Evolutionary conservation across 2,113 vertebrate genomes (phyloP).

Genomic region (Corythoichthys intestinalis): DNA sequence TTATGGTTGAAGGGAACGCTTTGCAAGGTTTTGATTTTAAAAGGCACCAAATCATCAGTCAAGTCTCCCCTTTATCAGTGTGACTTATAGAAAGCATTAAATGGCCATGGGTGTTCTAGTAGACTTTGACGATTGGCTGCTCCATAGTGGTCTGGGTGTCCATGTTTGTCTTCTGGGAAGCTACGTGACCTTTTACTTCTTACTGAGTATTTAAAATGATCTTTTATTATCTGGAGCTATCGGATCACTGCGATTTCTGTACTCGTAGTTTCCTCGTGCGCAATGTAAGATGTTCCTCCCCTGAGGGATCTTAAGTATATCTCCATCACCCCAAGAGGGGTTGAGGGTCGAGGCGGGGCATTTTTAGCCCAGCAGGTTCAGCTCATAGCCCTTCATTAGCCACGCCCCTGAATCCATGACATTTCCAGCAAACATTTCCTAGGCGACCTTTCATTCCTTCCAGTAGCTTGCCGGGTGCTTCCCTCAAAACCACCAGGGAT

Average conservation of each 20-base stretch:
- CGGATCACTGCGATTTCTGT: not conserved
- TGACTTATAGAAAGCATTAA: not conserved
- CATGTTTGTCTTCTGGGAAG: not conserved
- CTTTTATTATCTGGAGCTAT: not conserved
- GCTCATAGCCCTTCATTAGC: constrained; percentile 10
- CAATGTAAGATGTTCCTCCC: constrained; percentile 15
- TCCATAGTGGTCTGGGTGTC: not conserved
- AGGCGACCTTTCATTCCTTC: constrained; percentile 47
- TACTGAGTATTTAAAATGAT: not conserved
- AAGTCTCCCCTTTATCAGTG: no score
- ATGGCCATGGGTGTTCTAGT: not conserved
- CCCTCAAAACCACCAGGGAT: constrained; percentile 31
- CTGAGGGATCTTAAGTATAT: constrained; percentile 30
- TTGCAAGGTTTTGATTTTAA: no score
- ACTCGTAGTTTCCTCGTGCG: constrained; percentile 7
- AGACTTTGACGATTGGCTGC: not conserved
- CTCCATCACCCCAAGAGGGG: constrained; percentile 19
- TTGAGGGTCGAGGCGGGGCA: not conserved
- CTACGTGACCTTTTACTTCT: not conserved
- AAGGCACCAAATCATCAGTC: no score
- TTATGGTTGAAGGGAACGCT: no score
- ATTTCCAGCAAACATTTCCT: constrained; percentile 50
- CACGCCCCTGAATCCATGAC: constrained; percentile 38
- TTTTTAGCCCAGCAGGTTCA: constrained; percentile 36
- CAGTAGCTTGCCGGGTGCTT: constrained; percentile 10